These are phyloP conservation scores for Drosophila erecta DNA, from an alignment of 1,140 invertebrate species.

Conservation along the genomic window DNA sequence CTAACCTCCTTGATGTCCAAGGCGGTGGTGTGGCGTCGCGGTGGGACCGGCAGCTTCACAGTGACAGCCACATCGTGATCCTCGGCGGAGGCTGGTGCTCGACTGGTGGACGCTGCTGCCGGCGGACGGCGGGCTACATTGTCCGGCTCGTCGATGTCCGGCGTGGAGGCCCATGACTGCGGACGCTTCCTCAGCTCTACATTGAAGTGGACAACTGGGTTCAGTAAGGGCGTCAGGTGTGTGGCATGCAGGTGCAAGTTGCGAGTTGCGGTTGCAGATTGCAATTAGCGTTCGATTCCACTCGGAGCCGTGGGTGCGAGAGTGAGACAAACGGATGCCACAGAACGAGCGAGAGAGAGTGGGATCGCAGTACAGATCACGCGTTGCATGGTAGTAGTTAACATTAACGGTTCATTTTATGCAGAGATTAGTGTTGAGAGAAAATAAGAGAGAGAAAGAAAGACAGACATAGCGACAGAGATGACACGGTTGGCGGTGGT, in stretches of 20 bases:
- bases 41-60: constrained; percentile 88
- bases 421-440: constrained; percentile 55
- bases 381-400: constrained; percentile 37
- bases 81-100: constrained; percentile 29
- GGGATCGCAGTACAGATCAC: constrained; percentile 42
- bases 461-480: constrained; percentile 41
- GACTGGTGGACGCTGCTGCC: constrained; percentile 9
- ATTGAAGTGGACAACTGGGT: constrained; percentile 87
- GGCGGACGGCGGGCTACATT: constrained; percentile 16
- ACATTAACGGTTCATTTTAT: constrained; percentile 41
- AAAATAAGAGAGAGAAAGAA: constrained; percentile 12
- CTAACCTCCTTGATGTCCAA: constrained; percentile 86
- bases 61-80: constrained; percentile 86
- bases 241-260: constrained; percentile 45
- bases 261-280: constrained; percentile 24
- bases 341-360: constrained; percentile 15
- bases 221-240: constrained; percentile 65
- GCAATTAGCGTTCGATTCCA: constrained; percentile 33
- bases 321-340: constrained; percentile 31
- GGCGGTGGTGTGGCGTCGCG: constrained; percentile 86
- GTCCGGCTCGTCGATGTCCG: constrained; percentile 87
- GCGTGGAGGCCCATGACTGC: constrained; percentile 90
- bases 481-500: constrained; percentile 52
- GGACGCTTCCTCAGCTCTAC: constrained; percentile 82
- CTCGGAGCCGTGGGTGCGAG: constrained; percentile 24